phyloP scores from a whole-genome alignment of 2,113 vertebrate genomes.

The Upupa epops region DNA sequence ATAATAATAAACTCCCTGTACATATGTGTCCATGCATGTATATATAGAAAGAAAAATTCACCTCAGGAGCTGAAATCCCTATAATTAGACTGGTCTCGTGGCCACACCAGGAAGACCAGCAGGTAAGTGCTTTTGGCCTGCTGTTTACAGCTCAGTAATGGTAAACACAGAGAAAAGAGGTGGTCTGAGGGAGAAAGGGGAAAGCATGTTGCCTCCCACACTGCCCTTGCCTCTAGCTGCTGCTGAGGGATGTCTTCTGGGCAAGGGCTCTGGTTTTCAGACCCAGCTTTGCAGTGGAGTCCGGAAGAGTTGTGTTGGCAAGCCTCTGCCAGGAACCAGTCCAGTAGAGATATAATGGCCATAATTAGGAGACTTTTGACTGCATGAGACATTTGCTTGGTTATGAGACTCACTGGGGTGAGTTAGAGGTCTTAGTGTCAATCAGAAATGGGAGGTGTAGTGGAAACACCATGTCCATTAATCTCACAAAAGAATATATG shows the following conservation, averaged over 20 bases:
- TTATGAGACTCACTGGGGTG: fast-evolving
- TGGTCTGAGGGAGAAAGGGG: not conserved
- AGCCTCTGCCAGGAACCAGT: not conserved
- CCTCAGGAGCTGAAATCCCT: not conserved
- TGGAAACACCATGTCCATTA: not conserved
- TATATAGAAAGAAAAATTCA: not conserved
- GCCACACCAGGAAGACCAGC: not conserved
- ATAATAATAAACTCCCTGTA: slow-evolving; percentile 35
- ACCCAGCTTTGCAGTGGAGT: not conserved
- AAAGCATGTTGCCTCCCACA: not conserved
- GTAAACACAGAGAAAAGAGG: not conserved
- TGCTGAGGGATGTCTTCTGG: not conserved
- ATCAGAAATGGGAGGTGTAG: not conserved
- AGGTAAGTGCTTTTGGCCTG: not conserved
- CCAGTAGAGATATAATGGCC: not conserved
- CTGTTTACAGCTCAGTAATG: not conserved
- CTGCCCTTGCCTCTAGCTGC: not conserved
- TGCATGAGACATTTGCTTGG: not conserved
- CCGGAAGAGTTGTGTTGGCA: not conserved
- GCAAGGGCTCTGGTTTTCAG: not conserved
- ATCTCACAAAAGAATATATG: not conserved
- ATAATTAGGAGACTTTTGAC: not conserved
- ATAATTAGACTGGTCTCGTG: not conserved
- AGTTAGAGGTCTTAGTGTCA: not conserved
- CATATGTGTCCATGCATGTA: not conserved